Evolutionary conservation across 92 coral and sea anemone species (phyloP), one percentile per base, ranked within the genome.

Genomic region (Paragorgia papillata): DNA sequence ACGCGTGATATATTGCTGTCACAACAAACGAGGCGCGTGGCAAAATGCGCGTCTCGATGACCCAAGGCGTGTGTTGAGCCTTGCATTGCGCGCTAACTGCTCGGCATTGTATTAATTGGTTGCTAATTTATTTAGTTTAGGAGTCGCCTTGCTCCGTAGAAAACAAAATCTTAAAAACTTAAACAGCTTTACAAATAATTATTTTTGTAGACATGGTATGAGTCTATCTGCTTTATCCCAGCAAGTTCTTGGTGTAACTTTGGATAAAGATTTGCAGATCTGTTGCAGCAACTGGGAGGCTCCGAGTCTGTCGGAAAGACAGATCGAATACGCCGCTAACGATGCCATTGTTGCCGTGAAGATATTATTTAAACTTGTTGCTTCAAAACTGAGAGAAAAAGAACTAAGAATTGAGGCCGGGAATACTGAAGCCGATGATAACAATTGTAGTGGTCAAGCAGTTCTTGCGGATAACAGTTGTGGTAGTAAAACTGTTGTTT

Each of bases 221-320:
- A 87, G 97, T 21, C 89, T 93, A 34, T 89, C 82, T 75, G 89
- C 97, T 22, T 62, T 93, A 31, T 87, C 97, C 18, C 81, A 90
- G 83, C 87, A 85, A 76, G 75, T 91, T 57, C 86, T 93, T 26
- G 97, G 97, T 50, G 97, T 90, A 2, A 66, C 77, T 27, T 90
- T 93, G 97, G 97, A 93, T 39, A 93, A 93, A 63, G 81, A 85
- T 2, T 93, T 97, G 97, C 88, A 77, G 55, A 79, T 90, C 53
- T 84, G 94, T 21, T 90, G 97, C 78, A 88, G 97, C 21, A 55
- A 93, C 50, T 93, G 97, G 97, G 97, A 93, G 53, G 97, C 94
- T 35, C 75, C 85, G 0, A 39, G 79, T 17, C 82, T 93, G 13
- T 82, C 82, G 7, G 73, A 28, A 9, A 76, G 91, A 37, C 97